Conservation (phyloP, 2,113 vertebrate genomes). For the Nematolebias whitei region DNA sequence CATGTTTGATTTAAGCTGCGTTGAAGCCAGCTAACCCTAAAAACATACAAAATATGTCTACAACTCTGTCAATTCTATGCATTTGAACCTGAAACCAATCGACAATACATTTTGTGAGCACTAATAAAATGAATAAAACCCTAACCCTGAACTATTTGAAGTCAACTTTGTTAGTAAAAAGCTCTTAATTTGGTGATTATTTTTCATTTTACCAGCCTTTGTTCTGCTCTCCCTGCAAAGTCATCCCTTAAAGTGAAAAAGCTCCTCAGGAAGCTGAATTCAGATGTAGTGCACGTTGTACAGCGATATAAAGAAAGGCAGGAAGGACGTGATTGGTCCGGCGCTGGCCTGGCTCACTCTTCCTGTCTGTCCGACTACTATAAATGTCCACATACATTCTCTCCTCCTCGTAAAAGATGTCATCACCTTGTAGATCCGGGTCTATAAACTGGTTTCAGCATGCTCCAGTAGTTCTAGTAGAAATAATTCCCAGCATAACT, state of each 20-base stretch:
- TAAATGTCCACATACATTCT: slow-evolving; percentile 40
- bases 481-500: slow-evolving; percentile 65
- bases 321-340: slow-evolving; percentile 52
- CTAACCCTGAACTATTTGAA: too few relatives aligned
- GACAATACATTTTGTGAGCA: too few relatives aligned
- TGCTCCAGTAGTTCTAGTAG: slow-evolving; percentile 24
- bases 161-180: too few relatives aligned
- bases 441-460: slow-evolving; percentile 44
- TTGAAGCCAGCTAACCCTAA: too few relatives aligned
- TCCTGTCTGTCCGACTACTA: slow-evolving; percentile 50
- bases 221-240: not conserved
- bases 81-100: too few relatives aligned
- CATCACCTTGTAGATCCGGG: slow-evolving; percentile 26
- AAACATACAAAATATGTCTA: too few relatives aligned
- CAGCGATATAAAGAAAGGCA: slow-evolving; percentile 46
- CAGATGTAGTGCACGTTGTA: slow-evolving; percentile 35
- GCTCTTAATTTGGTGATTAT: too few relatives aligned
- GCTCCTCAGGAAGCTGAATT: slow-evolving; percentile 34
- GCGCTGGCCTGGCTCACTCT: slow-evolving; percentile 28
- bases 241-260: slow-evolving; percentile 2
- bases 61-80: too few relatives aligned
- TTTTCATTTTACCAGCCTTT: not conserved
- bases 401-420: slow-evolving; percentile 48
- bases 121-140: too few relatives aligned
- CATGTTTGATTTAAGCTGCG: too few relatives aligned